phyloP scores from a whole-genome alignment of 2,888 invertebrate genomes.

The Archaeoteleia sp. region DNA sequence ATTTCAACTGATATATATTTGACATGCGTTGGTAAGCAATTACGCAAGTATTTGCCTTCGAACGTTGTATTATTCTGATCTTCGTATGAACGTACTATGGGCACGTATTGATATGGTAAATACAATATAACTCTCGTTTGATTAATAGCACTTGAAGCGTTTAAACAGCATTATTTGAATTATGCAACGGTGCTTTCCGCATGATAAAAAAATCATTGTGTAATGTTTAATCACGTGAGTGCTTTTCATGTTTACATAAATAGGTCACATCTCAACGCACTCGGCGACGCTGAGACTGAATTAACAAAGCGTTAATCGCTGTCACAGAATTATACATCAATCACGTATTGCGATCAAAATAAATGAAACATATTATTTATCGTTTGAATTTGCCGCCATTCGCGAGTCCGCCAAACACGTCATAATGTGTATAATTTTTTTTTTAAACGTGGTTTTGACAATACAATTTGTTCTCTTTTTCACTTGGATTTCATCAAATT shows the following conservation, averaged over 20 bases:
- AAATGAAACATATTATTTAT: no score
- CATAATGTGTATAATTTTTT: no score
- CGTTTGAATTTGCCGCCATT: not conserved
- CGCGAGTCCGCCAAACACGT: not conserved
- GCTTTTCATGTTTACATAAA: not conserved
- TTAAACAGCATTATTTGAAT: constrained; percentile 1
- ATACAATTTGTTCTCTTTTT: no score
- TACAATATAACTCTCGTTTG: no score
- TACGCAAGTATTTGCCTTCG: no score
- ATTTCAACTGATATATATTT: no score
- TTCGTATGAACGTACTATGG: no score
- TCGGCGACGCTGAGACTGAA: not conserved
- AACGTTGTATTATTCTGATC: no score
- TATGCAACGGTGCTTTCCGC: not conserved
- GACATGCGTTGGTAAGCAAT: no score
- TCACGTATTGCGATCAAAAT: no score
- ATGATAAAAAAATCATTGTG: not conserved
- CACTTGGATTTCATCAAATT: no score
- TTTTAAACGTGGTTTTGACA: not conserved
- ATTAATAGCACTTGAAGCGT: not conserved
- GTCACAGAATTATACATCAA: not conserved
- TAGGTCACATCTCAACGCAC: not conserved
- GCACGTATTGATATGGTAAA: no score
- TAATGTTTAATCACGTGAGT: not conserved
- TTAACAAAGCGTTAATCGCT: constrained; percentile 1